phyloP scores from a whole-genome alignment of 2,113 vertebrate species.

The Spea multiplicata region DNA sequence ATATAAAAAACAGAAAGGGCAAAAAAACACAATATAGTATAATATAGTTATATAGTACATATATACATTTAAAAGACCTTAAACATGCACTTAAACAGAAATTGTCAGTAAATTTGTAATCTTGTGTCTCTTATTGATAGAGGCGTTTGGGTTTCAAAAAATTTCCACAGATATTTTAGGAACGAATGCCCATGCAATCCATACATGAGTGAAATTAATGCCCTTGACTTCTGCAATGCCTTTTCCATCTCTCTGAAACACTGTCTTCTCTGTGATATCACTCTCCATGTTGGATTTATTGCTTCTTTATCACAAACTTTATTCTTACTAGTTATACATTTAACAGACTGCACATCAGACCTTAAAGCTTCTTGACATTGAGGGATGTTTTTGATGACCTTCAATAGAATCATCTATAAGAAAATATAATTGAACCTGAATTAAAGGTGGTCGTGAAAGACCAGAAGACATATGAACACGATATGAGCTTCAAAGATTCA shows the following conservation, averaged over 20 bases:
- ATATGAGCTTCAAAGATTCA: conserved; percentile 26
- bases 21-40: neutral
- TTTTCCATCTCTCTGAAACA: conserved; percentile 5
- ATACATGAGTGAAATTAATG: conserved; percentile 13
- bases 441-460: conserved; percentile 28
- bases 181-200: neutral
- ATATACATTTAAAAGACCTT: too few species aligned
- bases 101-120: too few species aligned
- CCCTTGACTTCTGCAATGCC: conserved; percentile 19
- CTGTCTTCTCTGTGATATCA: neutral
- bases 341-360: conserved; percentile 29
- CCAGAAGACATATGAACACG: conserved; percentile 27
- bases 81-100: too few species aligned
- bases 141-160: neutral
- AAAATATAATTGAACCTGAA: conserved; percentile 39
- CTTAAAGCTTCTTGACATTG: conserved; percentile 19
- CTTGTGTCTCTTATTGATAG: neutral
- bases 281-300: conserved; percentile 33
- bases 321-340: conserved; percentile 36
- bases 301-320: conserved; percentile 32
- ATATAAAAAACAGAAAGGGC: neutral
- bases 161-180: neutral
- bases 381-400: conserved; percentile 34
- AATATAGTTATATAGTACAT: too few species aligned
- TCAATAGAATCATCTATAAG: conserved; percentile 30